Conservation (phyloP, 2,888 invertebrate genomes). For the Sinotaia quadrata region DNA sequence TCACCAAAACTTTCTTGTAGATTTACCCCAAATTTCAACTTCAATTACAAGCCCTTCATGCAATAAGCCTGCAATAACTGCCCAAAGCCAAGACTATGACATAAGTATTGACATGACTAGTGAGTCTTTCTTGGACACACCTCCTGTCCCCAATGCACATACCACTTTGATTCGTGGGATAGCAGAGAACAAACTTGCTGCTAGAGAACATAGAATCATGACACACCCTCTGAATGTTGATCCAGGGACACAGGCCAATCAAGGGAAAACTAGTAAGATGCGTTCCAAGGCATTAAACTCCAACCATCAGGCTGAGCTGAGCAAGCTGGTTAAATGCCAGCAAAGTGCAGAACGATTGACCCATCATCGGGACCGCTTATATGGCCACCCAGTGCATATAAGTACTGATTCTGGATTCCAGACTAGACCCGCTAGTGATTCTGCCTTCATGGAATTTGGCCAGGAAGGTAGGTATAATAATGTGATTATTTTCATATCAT, state of each 20-base stretch:
- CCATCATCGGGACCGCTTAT: constrained; percentile 4
- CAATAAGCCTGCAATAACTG: constrained; percentile 50
- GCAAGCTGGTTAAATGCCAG: constrained; percentile 29
- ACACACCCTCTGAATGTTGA: neutral
- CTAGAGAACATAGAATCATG: constrained; percentile 6
- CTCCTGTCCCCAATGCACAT: neutral
- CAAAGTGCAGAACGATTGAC: constrained; percentile 21
- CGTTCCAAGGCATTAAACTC: constrained; percentile 18
- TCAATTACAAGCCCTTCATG: too few species aligned
- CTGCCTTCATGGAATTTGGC: constrained; percentile 44
- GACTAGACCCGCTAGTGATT: constrained; percentile 60
- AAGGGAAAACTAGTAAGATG: neutral
- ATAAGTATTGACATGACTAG: constrained; percentile 13
- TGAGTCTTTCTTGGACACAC: neutral
- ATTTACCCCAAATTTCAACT: constrained; percentile 52
- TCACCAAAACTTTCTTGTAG: constrained; percentile 51
- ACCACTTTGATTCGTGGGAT: constrained; percentile 14
- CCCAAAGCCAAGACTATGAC: constrained; percentile 58
- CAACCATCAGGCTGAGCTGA: constrained; percentile 22
- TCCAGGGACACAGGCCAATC: too few species aligned
- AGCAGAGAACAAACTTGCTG: constrained; percentile 3
- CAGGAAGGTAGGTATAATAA: constrained; percentile 50
- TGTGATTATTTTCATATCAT: too few species aligned
- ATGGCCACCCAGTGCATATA: neutral
- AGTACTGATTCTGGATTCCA: constrained; percentile 52